Conservation (phyloP, 92 coral and sea anemone genomes). For the Muricea muricata region DNA sequence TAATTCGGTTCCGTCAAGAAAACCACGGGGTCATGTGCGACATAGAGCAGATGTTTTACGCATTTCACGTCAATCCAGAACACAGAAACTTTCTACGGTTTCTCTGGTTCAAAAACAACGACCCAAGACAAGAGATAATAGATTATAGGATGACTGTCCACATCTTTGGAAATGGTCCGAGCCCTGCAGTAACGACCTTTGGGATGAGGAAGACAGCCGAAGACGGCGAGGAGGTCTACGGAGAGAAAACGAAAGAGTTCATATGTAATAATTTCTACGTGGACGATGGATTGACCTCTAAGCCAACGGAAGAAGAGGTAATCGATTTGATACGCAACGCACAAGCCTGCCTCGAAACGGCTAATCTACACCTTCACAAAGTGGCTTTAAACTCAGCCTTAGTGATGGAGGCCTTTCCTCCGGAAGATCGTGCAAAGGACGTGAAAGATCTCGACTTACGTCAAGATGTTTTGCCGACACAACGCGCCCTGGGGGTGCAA, state of each 20-base stretch:
- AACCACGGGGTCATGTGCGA: conserved; percentile 35
- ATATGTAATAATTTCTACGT: conserved; percentile 67
- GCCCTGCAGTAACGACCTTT: conserved; percentile 53
- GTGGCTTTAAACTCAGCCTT: conserved; percentile 63
- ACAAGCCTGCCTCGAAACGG: conserved; percentile 62
- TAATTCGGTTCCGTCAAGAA: conserved; percentile 41
- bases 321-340: conserved; percentile 54
- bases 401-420: conserved; percentile 76
- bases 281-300: conserved; percentile 69
- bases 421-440: conserved; percentile 62
- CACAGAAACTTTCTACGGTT: conserved; percentile 48
- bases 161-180: conserved; percentile 49
- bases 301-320: conserved; percentile 54
- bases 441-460: conserved; percentile 60
- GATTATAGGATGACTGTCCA: conserved; percentile 53
- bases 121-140: conserved; percentile 20
- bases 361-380: conserved; percentile 70
- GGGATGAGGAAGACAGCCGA: conserved; percentile 61
- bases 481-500: conserved; percentile 65
- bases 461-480: conserved; percentile 62
- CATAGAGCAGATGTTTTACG: conserved; percentile 63
- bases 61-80: conserved; percentile 7
- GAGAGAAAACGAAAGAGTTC: conserved; percentile 45
- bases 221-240: conserved; percentile 75
- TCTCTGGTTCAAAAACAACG: conserved; percentile 54